A percentile compares a stretch with the other conserved stretches of the same genome.
These are phyloP conservation scores for Whitmania pigra DNA, from an alignment of 1,140 invertebrate species.

Conservation along the genomic window DNA sequence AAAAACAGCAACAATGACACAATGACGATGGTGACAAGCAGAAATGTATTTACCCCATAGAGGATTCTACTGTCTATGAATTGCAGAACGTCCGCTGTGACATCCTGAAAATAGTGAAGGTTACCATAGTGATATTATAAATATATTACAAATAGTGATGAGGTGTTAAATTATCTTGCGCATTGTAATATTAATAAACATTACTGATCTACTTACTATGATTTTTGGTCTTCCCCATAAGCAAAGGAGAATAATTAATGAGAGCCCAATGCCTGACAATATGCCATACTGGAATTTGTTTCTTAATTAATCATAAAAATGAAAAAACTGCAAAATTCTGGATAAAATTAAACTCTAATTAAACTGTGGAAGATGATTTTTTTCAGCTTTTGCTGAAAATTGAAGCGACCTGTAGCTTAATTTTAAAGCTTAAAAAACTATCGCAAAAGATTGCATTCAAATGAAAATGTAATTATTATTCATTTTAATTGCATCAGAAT, in stretches of 20 bases:
- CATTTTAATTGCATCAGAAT: no score
- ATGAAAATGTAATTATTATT: no score
- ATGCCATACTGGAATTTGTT: constrained; percentile 59
- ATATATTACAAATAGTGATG: no score
- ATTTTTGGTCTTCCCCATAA: constrained; percentile 58
- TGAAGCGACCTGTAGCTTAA: neutral
- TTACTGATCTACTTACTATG: neutral
- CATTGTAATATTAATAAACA: neutral
- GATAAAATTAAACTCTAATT: neutral
- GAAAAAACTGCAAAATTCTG: neutral
- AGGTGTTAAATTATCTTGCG: no score
- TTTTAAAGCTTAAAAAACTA: constrained; percentile 18
- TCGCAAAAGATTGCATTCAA: neutral
- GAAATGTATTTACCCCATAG: neutral
- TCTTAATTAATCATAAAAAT: neutral
- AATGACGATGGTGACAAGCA: no score
- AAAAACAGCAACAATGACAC: constrained; percentile 1
- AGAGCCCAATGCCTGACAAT: constrained; percentile 67
- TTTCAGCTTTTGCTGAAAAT: neutral
- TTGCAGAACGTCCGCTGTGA: neutral
- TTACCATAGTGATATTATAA: no score
- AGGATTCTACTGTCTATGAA: constrained; percentile 6
- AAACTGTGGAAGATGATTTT: neutral
- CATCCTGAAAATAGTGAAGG: neutral
- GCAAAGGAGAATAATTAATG: constrained; percentile 70